phyloP scores from a whole-genome alignment of 2,888 invertebrate genomes.

The Aplocera efformata region DNA sequence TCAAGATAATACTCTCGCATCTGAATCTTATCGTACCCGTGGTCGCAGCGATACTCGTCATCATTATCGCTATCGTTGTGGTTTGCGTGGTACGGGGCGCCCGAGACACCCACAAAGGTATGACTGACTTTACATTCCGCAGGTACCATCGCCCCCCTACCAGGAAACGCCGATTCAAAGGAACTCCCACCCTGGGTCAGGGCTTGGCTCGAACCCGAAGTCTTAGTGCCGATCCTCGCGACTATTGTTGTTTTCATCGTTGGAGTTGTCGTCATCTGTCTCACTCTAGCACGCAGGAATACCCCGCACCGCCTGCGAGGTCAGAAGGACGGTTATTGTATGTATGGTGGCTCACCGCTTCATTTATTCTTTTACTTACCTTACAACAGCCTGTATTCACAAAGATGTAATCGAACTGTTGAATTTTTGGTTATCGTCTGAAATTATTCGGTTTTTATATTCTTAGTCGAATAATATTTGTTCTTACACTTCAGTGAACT shows the following conservation, averaged over 20 bases:
- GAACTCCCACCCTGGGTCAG: conserved; percentile 87
- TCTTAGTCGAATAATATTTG: not conserved
- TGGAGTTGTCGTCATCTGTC: conserved; percentile 94
- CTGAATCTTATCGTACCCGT: conserved; percentile 96
- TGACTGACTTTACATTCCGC: conserved; percentile 26
- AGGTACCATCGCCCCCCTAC: conserved; percentile 92
- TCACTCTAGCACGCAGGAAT: conserved; percentile 91
- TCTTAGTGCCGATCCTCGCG: conserved; percentile 93
- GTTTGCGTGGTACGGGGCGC: conserved; percentile 94
- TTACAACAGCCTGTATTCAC: not conserved
- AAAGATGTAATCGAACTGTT: not conserved
- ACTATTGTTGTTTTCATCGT: conserved; percentile 94
- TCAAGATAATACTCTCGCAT: conserved; percentile 93
- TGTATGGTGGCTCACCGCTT: conserved; percentile 81
- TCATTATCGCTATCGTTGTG: conserved; percentile 95
- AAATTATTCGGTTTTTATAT: no score
- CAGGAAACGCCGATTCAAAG: conserved; percentile 78
- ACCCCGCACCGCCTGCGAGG: conserved; percentile 91
- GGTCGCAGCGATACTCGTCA: conserved; percentile 94
- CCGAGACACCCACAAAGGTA: conserved; percentile 92
- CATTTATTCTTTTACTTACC: conserved; percentile 28
- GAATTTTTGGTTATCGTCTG: no score
- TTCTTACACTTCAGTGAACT: conserved; percentile 1
- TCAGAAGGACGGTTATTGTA: conserved; percentile 88
- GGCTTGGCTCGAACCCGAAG: conserved; percentile 93